Percentiles rank a stretch among this genome's conserved stretches.
Evolutionary conservation across 2,888 invertebrate species (phyloP).

Genomic region (Physocephala rufipes): DNA sequence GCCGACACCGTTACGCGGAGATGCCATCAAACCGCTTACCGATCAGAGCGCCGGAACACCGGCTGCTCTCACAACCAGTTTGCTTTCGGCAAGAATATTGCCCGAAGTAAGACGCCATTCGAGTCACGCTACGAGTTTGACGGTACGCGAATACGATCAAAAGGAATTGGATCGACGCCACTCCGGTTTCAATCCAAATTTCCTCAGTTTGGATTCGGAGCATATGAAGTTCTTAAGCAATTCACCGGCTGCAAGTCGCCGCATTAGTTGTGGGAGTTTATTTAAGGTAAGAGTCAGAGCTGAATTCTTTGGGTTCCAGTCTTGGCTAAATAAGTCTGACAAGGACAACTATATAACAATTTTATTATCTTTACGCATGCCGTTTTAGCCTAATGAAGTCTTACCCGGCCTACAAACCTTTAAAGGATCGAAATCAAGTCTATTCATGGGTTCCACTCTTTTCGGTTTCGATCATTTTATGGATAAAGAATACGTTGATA

Average conservation of each 20-base stretch:
- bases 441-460: slow-evolving; percentile 66
- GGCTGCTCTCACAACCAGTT: slow-evolving; percentile 52
- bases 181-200: slow-evolving; percentile 70
- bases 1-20: slow-evolving; percentile 76
- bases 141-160: slow-evolving; percentile 66
- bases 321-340: not conserved
- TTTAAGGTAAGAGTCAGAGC: slow-evolving; percentile 70
- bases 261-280: slow-evolving; percentile 91
- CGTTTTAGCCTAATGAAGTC: slow-evolving; percentile 62
- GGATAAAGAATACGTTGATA: slow-evolving; percentile 63
- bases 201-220: slow-evolving; percentile 72
- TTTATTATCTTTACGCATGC: not conserved
- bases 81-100: slow-evolving; percentile 59
- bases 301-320: not conserved
- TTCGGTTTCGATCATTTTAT: slow-evolving; percentile 62
- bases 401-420: slow-evolving; percentile 67
- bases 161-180: slow-evolving; percentile 65
- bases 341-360: not conserved
- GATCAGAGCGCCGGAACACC: slow-evolving; percentile 56
- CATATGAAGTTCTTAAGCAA: slow-evolving; percentile 74
- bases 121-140: slow-evolving; percentile 66
- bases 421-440: slow-evolving; percentile 71
- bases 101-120: slow-evolving; percentile 66
- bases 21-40: slow-evolving; percentile 67
- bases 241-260: slow-evolving; percentile 85